Base-by-base conservation (phyloP, 1,140 invertebrate species). In the Gryllus bimaculatus region DNA sequence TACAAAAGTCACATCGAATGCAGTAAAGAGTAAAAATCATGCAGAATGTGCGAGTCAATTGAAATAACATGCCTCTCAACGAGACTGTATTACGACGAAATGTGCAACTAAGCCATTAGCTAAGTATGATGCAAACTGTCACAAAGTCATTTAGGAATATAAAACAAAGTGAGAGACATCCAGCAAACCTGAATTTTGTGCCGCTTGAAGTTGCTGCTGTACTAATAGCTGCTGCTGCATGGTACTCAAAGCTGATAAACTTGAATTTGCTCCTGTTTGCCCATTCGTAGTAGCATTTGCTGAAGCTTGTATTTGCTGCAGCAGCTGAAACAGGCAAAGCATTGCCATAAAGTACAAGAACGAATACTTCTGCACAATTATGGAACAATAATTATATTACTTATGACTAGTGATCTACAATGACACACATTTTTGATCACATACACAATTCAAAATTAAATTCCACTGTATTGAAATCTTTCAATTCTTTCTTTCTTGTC, bases 181-280 rank as follows among this genome's bases (percentile, higher is more conserved):
- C 10, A 66, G 18, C 54, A 13, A 66, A 66, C 54, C 54, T 12
- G 83, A 82, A 78, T 83, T 83, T 82, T 94, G 93, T 80, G 92
- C 92, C 48, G 92, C 90, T 82, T 93, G 93, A 83, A 92, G 88
- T 85, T 93, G 94, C 83, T 94, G 93, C 83, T 94, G 84, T 79
- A 94, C 84, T 76, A 84, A 83, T 78, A 80, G 83, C 83, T 81
- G 85, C 84, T 81, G 88, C 83, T 93, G 92, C 81, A 93, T 85
- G 79, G 92, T 80, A 21, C 54, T 77, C 39, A 83, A 75, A n/a
- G 81, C 78, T 26, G 81, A 79, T 48, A 81, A n/a, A 66, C 77
- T 80, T 73, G 89, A 88, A 75, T 89, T 86, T 73, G 88, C 85
- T 78, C 88, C 83, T 77, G 87, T 85, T 82, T 78, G 76, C 15